These are phyloP conservation scores for Chelmon rostratus DNA, from an alignment of 2,797 vertebrate species.

Conservation along the genomic window DNA sequence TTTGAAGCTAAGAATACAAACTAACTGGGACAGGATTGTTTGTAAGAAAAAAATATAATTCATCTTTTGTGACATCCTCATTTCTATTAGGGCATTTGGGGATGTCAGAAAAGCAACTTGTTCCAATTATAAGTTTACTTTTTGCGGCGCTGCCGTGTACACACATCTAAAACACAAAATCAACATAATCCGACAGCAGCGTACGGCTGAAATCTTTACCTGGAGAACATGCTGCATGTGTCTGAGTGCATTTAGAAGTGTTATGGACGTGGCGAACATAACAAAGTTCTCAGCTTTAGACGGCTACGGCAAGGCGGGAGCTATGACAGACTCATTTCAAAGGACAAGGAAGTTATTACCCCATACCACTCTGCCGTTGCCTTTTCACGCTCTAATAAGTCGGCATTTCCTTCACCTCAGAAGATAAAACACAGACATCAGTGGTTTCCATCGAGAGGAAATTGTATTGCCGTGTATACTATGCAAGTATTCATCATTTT, in stretches of 20 bases:
- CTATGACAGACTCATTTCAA: conserved; percentile 81
- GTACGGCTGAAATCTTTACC: conserved; percentile 20
- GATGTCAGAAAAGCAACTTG: conserved; percentile 57
- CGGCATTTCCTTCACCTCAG: conserved; percentile 70
- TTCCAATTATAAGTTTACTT: conserved; percentile 66
- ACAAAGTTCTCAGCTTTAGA: conserved; percentile 57
- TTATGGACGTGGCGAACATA: conserved; percentile 40
- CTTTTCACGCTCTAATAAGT: conserved; percentile 83
- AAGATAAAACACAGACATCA: conserved; percentile 81
- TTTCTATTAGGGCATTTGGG: conserved; percentile 55
- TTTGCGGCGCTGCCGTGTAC: conserved; percentile 13
- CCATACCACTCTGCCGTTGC: conserved; percentile 66
- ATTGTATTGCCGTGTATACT: conserved; percentile 69
- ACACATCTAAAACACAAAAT: conserved; percentile 6
- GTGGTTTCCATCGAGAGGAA: conserved; percentile 70
- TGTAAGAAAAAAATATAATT: conserved; percentile 41
- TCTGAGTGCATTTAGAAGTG: conserved; percentile 35
- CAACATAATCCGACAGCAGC: conserved; percentile 28
- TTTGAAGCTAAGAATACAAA: conserved; percentile 74
- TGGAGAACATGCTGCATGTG: conserved; percentile 16
- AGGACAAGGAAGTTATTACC: conserved; percentile 83
- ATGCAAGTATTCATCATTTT: conserved; percentile 73
- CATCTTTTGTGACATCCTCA: conserved; percentile 54
- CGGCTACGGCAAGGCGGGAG: conserved; percentile 29
- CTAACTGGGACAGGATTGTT: conserved; percentile 62